Base-by-base conservation (phyloP, 53 echinoderm and acorn worm species). In the Patiria pectinifera region DNA sequence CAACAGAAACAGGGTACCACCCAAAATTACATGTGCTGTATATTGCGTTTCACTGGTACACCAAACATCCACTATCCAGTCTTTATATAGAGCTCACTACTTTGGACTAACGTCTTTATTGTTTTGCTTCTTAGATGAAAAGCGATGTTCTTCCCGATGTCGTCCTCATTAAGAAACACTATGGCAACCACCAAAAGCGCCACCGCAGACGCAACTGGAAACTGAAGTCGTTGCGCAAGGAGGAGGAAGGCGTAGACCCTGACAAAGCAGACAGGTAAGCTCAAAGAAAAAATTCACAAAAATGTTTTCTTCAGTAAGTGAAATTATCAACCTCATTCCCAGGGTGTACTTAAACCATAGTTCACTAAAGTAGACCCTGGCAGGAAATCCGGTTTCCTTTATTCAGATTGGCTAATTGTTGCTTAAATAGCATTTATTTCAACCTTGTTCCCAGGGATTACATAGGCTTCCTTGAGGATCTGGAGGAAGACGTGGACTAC, bases 401-500 rank as follows among this genome's bases (percentile, higher is more conserved):
- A 70, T 45, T 26, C 10, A 71, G 45, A 25, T 92, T 19, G 18
- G 87, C 88, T 60, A 24, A 43, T 59, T 61, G 8, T 53, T 53
- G 53, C 53, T 53, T 53, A 53, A 53, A 1, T 6, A 53, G 2
- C 5, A 2, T 1, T 6, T 53, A 0, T 53, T 5, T 53, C 53
- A 53, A 53, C 76, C 15, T 76, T 85, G n/a, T 48, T 19, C 82
- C 23, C 92, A 96, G 96, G 78, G 98, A 98, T 91, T 96, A 95
- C 86, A 93, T 95, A 35, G 96, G 95, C 21, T 98, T 98, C 94
- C 84, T 98, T 16, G 98, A 98, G 62, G 98, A 98, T 71, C 83
- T 98, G 70, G 98, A 98, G 61, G 98, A 98, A 59, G 98, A 98
- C 82, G 86, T 74, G 3, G 98, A 98, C 35, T 98, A 96, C 85